phyloP scores from a whole-genome alignment of 2,113 vertebrate species.

The Siniperca knerii region DNA sequence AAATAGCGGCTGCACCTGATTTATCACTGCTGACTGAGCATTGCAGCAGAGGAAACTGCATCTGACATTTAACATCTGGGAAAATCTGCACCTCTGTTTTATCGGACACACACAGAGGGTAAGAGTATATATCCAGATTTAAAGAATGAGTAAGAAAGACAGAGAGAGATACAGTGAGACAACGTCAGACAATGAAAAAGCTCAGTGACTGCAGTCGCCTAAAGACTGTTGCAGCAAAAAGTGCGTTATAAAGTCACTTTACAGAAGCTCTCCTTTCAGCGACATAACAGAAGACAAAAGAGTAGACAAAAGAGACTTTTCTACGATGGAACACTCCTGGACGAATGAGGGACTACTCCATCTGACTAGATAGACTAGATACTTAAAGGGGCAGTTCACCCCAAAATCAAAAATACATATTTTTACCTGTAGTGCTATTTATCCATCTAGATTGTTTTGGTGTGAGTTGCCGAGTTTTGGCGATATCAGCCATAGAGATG shows the following conservation, averaged over 20 bases:
- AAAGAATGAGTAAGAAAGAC: neutral
- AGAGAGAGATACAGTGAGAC: neutral
- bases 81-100: slow-evolving; percentile 29
- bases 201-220: neutral
- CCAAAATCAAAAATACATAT: no score
- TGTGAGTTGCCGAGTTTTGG: no score
- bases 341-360: neutral
- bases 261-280: neutral
- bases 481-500: no score
- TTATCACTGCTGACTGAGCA: slow-evolving; percentile 31
- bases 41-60: slow-evolving; percentile 31
- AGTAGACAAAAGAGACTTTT: neutral
- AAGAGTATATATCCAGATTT: neutral
- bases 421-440: no score
- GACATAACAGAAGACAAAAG: neutral
- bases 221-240: neutral
- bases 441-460: no score
- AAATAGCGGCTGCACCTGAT: neutral
- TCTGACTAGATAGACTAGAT: neutral
- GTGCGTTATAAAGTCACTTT: neutral
- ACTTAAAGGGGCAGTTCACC: no score
- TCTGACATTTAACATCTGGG: slow-evolving; percentile 44
- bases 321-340: no score
- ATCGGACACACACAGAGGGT: neutral
- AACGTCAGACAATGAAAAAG: neutral